Base-by-base conservation (phyloP, 2,888 invertebrate genomes). In the Drosophila parthenogenetica region DNA sequence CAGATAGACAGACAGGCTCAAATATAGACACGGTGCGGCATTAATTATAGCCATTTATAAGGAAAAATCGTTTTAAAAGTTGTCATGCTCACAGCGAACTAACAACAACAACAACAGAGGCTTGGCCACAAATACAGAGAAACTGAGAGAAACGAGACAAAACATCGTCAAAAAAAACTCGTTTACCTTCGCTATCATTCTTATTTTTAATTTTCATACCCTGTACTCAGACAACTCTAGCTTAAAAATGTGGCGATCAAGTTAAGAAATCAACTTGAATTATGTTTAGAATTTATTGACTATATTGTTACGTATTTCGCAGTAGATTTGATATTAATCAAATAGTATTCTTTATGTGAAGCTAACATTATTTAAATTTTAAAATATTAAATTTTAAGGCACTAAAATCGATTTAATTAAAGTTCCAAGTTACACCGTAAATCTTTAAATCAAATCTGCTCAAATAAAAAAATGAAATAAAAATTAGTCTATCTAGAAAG, bases 51-150 rank as follows among this genome's bases (percentile, higher is more conserved):
- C 54, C 67, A 73, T 80, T 79, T 79, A 79, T 74, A 77, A 67
- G 81, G 74, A 77, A 74, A 77, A 79, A 80, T 73, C 67, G 60
- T 67, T 81, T 79, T 67, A 81, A 81, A 80, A 79, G 81, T 81
- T 79, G 81, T 79, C 74, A 77, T 79, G 69, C 81, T 77, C 80
- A 66, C 40, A 32, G 54, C 59, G 19, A 17, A 66, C 32, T n/a
- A 50, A 19, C 59, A 49, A 29, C 61, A 48, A 55, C 35, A 61
- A 63, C 58, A 63, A 58, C 61, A 66, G 35, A 74, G 74, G 69
- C 69, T 73, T 73, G 72, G 70, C 73, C 16, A 37, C 32, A 29
- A 50, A 42, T 13, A 55, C 16, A 53, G 29, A 8, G 29, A 29
- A 19, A 40, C n/a, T 35, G 13, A 35, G 32, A 51, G 49, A 51